Evolutionary conservation across 37 sponge, comb jelly and placozoan species (phyloP).

Genomic region (Spongia lamella): DNA sequence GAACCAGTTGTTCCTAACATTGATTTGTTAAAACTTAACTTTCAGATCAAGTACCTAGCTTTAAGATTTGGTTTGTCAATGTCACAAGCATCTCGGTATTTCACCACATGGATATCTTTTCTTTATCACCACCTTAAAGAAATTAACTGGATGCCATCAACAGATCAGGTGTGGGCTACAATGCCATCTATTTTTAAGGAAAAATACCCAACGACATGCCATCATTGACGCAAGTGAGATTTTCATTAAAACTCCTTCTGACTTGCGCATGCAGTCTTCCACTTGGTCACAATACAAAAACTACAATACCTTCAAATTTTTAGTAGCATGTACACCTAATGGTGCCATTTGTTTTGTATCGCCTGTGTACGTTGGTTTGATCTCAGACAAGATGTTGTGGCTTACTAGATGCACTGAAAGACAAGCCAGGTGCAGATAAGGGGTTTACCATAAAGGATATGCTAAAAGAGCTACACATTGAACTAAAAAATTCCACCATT

Average conservation of each 20-base stretch:
- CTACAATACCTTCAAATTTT: slow-evolving; percentile 21
- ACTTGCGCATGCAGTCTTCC: slow-evolving; percentile 18
- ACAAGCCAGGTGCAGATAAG: slow-evolving; percentile 35
- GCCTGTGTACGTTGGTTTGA: slow-evolving; percentile 20
- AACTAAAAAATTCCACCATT: slow-evolving; percentile 37
- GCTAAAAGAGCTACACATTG: slow-evolving; percentile 1
- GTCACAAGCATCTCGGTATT: neutral
- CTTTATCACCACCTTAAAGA: slow-evolving; percentile 19
- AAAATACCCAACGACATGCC: slow-evolving; percentile 17
- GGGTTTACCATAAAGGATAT: slow-evolving; percentile 34
- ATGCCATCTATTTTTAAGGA: slow-evolving; percentile 13
- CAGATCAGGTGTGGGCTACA: slow-evolving; percentile 17
- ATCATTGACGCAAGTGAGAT: slow-evolving; percentile 34
- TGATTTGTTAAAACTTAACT: slow-evolving; percentile 6
- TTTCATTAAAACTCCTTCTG: slow-evolving; percentile 25
- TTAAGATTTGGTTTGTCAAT: slow-evolving; percentile 16
- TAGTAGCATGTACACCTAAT: slow-evolving; percentile 32
- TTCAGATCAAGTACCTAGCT: neutral
- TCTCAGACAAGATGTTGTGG: slow-evolving; percentile 15
- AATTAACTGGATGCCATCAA: slow-evolving; percentile 1
- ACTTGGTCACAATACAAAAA: slow-evolving; percentile 30
- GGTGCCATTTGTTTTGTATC: slow-evolving; percentile 23
- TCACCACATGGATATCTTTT: slow-evolving; percentile 19
- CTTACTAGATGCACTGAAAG: slow-evolving; percentile 15
- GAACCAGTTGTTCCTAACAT: slow-evolving; percentile 16